Evolutionary conservation across 2,888 invertebrate genomes (phyloP), one percentile per base, ranked within the genome.

Genomic region (Lomographa bimaculata): DNA sequence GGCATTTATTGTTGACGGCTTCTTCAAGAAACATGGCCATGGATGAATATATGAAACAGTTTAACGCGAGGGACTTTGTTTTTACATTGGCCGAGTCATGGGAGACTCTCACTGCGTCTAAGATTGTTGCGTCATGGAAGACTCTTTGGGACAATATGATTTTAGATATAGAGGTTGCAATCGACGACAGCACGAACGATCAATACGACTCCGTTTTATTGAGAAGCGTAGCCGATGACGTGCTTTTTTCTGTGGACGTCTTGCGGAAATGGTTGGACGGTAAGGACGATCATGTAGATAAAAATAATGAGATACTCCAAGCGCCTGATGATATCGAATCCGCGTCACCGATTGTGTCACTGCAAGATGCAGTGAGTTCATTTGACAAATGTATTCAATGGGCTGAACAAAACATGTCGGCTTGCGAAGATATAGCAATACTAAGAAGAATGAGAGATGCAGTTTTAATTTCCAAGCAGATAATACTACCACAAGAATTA

Each of bases 181-280:
- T n/a, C 16, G 16, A 20, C 2, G 25, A 35, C 9, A 9, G 20
- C 5, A 6, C 12, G n/a, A 14, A 14, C 1, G 28, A 34, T 6
- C 11, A 19, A 5, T 10, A 7, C 2, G 34, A 34, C 19, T 7
- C 25, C 7, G 5, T 8, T n/a, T 7, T 41, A 1, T 12, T 41
- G 7, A 20, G 40, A 6, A 29, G 14, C 25, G 25, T 41, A 7
- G 40, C 40, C 5, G 34, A 25, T 12, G 24, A 41, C 19, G 29
- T 34, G 19, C 7, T 20, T 2, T 25, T 41, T 6, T 28, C 40
- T n/a, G 24, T 35, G 5, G 34, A 20, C 6, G 19, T 12, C 12
- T 11, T 41, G 11, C 29, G 19, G 10, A 29, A 24, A 20, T 41
- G 40, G 40, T 41, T 35, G n/a, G 34, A 34, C 4, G 40, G 40